Evolutionary conservation across 2,797 vertebrate species (phyloP).

Genomic region (Molothrus aeneus): DNA sequence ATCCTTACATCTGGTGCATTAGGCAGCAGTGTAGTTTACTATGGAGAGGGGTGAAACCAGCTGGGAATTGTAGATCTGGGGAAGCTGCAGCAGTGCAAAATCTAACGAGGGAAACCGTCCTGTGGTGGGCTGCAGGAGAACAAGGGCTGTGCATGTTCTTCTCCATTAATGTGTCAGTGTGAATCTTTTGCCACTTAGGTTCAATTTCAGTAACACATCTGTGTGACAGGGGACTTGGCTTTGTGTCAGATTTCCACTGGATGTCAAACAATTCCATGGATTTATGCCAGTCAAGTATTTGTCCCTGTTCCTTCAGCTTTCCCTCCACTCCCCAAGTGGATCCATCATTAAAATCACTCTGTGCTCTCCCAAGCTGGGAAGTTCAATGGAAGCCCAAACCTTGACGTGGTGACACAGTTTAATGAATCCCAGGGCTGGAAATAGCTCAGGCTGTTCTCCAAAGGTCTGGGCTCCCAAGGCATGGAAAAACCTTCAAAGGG

Average conservation of each 20-base stretch:
- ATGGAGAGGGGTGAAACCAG: background rate
- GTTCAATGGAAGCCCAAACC: background rate
- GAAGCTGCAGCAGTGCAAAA: background rate
- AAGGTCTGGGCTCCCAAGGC: background rate
- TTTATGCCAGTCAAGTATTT: slow-evolving; percentile 19
- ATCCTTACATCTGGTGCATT: slow-evolving; percentile 14
- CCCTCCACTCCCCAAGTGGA: background rate
- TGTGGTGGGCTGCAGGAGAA: background rate
- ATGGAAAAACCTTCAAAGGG: background rate
- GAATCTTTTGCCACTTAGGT: background rate
- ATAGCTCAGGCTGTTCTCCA: slow-evolving; percentile 1
- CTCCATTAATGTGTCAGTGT: background rate
- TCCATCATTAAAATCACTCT: slow-evolving; percentile 31
- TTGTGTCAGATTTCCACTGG: background rate
- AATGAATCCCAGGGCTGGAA: slow-evolving; percentile 37
- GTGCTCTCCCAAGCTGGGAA: background rate
- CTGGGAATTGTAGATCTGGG: background rate
- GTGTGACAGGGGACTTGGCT: background rate
- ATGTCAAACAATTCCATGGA: slow-evolving; percentile 20
- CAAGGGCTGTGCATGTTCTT: background rate
- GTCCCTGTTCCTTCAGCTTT: background rate
- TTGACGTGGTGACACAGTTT: background rate
- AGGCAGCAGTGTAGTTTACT: background rate
- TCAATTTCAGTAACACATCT: background rate
- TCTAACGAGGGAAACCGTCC: background rate